These are phyloP conservation scores for Toxonevra muliebris DNA, from an alignment of 2,888 invertebrate species.

Conservation along the genomic window DNA sequence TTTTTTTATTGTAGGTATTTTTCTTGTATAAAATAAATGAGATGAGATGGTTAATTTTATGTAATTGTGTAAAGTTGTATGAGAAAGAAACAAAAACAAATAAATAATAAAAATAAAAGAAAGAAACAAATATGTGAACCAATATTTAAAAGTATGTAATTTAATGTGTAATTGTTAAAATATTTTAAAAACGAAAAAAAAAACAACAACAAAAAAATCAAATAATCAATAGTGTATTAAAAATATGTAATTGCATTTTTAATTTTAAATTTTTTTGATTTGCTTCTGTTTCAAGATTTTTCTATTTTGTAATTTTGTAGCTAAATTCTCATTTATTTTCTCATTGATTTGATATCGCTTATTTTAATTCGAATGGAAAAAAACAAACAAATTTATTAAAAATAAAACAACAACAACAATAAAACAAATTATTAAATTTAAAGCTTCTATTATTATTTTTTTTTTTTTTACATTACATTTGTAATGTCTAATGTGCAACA, in stretches of 20 bases:
- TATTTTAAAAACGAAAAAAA: conserved; percentile 12
- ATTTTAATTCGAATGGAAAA: neutral
- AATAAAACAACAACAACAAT: neutral
- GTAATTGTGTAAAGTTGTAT: conserved; percentile 22
- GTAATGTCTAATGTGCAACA: neutral
- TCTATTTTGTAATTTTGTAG: conserved; percentile 17
- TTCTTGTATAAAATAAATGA: neutral
- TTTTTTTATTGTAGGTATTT: conserved; percentile 5
- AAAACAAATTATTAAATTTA: neutral
- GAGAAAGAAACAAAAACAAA: conserved; percentile 29
- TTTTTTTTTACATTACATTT: neutral
- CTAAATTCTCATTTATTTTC: conserved; percentile 24
- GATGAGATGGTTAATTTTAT: conserved; percentile 19
- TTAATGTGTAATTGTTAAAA: conserved; percentile 35
- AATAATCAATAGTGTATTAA: neutral
- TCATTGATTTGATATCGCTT: conserved; percentile 12
- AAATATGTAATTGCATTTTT: no score
- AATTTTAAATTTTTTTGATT: conserved; percentile 13
- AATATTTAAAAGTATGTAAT: conserved; percentile 31
- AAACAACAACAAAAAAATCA: neutral
- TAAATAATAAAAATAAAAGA: conserved; percentile 13
- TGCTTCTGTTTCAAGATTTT: conserved; percentile 19
- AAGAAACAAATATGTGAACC: conserved; percentile 32
- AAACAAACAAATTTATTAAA: no score
- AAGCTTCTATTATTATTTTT: neutral